Percentiles rank a stretch among this genome's conserved stretches.
phyloP scores from a whole-genome alignment of 2,797 vertebrate species.

The Rhynchotus rufescens region DNA sequence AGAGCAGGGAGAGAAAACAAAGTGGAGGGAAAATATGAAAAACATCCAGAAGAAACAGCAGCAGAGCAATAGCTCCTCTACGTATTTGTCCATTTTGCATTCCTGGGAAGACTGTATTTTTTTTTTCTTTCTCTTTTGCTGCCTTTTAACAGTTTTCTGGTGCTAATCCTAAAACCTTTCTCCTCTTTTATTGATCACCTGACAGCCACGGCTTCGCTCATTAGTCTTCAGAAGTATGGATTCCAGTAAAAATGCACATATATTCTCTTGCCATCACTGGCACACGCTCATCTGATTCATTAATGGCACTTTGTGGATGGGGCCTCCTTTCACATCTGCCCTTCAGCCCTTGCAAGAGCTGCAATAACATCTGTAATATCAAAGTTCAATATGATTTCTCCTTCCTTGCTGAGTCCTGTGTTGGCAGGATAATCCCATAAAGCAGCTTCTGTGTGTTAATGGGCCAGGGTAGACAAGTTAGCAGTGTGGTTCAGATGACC shows the following conservation, averaged over 20 bases:
- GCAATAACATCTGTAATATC: not conserved
- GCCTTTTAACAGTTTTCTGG: constrained; percentile 39
- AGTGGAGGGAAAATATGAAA: not conserved
- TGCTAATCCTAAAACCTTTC: constrained; percentile 38
- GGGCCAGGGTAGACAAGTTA: not conserved
- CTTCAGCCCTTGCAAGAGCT: not conserved
- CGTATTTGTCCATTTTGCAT: constrained; percentile 24
- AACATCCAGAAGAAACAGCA: not conserved
- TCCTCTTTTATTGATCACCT: constrained; percentile 59
- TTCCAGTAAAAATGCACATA: constrained; percentile 16
- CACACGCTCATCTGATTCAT: not conserved
- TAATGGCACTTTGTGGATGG: not conserved
- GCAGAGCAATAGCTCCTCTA: constrained; percentile 5
- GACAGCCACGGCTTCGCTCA: constrained; percentile 27
- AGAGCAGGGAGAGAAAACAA: not conserved
- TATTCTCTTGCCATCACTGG: not conserved
- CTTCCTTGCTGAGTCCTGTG: not conserved
- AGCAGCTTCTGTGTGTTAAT: not conserved
- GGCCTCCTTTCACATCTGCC: not conserved
- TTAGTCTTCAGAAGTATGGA: constrained; percentile 30
- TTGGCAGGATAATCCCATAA: not conserved
- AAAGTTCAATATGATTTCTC: not conserved
- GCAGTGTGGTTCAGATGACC: not conserved
- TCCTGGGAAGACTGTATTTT: not conserved
- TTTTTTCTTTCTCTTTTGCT: not conserved